phyloP scores from a whole-genome alignment of 1,140 invertebrate species.

The Zelostemma sp. region DNA sequence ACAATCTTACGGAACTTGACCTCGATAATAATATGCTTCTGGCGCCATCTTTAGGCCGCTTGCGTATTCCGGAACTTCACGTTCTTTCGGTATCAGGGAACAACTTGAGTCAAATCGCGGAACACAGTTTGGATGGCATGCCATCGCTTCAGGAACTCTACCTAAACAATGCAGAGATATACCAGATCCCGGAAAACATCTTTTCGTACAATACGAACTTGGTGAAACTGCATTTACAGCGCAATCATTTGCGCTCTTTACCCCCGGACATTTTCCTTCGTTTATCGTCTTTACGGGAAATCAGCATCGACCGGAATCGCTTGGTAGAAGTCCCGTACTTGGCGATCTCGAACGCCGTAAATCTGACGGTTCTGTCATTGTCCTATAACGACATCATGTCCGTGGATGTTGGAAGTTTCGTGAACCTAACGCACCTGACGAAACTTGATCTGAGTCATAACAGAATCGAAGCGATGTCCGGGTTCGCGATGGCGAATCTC shows the following conservation, averaged over 20 bases:
- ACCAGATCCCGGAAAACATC: constrained; percentile 75
- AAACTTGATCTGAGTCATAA: constrained; percentile 83
- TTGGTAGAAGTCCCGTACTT: constrained; percentile 83
- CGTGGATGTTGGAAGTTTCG: constrained; percentile 81
- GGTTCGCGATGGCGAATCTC: constrained; percentile 80
- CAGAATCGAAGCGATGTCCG: constrained; percentile 78
- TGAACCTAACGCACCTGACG: constrained; percentile 79
- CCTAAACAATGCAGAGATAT: constrained; percentile 79
- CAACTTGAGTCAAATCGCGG: constrained; percentile 80
- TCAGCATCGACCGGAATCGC: constrained; percentile 81
- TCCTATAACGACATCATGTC: constrained; percentile 79
- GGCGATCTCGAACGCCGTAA: constrained; percentile 80
- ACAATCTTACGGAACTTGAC: constrained; percentile 79
- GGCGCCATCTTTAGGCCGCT: constrained; percentile 75
- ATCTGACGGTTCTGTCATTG: constrained; percentile 80
- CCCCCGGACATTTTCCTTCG: constrained; percentile 78
- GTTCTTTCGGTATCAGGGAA: constrained; percentile 81
- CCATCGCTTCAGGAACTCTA: constrained; percentile 81
- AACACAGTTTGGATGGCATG: constrained; percentile 79
- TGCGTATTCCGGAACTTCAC: constrained; percentile 82
- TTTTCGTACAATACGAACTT: constrained; percentile 85
- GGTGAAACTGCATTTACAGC: constrained; percentile 77
- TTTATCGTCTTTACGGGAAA: constrained; percentile 79
- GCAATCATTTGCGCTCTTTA: constrained; percentile 77
- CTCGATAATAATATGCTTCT: constrained; percentile 81